Evolutionary conservation across 1,140 invertebrate genomes (phyloP), one percentile per base, ranked within the genome.

Genomic region (Charaxes varanes): DNA sequence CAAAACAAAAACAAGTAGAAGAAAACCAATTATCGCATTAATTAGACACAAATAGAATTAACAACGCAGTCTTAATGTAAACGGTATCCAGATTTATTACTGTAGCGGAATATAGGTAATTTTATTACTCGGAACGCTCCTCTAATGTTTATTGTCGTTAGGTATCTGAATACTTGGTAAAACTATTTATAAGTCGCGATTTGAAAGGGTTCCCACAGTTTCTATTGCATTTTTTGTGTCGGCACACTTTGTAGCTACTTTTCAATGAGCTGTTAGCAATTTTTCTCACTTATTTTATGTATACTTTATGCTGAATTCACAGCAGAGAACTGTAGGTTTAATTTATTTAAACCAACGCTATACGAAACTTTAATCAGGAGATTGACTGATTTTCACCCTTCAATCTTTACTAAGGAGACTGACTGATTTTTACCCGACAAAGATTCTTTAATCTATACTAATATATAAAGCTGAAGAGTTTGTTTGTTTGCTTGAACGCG

Each of bases 131-230:
- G 19, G 36, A 46, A 38, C 30, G 28, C 21, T 36, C 34, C 27
- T 24, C 23, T 46, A 38, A 46, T 33, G 43, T 38, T 38, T 33
- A 38, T 38, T 15, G 22, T 38, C 35, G 33, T 45, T 45, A 45
- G 18, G 42, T 38, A 23, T 18, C 28, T 38, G 28, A 34, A 40
- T 32, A 37, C 8, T 31, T 34, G 17, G 23, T 23, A 30, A 46
- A 42, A 33, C 35, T 46, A 46, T 46, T 46, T 44, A 44, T 44
- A 36, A 18, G 22, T 44, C 26, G 36, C 31, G 28, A 46, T 38
- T 46, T 34, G 17, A 40, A 38, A 34, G 16, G 17, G 16, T 46
- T 46, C 43, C 43, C 43, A 46, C 43, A 46, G 40, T 34, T 40
- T 46, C 16, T 16, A 32, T 21, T 35, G 28, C 22, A 33, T 33